Base-by-base conservation (phyloP, 2,797 vertebrate species). In the Phylloscopus collybita region DNA sequence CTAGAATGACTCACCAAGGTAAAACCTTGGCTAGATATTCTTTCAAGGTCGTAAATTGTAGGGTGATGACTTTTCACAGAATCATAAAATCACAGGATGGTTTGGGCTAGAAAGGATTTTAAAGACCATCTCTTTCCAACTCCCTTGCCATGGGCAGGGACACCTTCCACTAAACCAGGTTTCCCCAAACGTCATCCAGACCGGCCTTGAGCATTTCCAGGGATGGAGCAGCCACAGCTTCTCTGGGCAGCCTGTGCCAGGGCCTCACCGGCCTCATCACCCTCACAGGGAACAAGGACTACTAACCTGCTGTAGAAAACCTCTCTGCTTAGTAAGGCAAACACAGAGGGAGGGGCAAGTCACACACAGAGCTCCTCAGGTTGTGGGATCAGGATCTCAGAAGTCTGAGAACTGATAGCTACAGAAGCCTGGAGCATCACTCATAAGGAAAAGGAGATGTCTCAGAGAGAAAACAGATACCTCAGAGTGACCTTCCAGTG, bases 1-100 rank as follows among this genome's bases (percentile, higher is more conserved):
- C 96, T 88, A 72, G 91, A 91, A 80, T 96, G 96, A 96, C 94
- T 97, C 96, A 94, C 95, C 88, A 96, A 97, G 97, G 96, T 96
- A 98, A 96, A 96, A 92, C 81, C 87, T 93, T n/a, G 67, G 89
- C 96, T 97, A 91, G 88, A 90, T 96, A 88, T 84, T 97, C 92
- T 96, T 92, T 97, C 98, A 98, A 98, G 97, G 96, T 86, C 53
- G 17, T 60, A 67, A 93, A 82, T 56, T 51, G 21, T 66, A 42
- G 61, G 53, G 91, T 85, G 91, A 64, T 73, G 22, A 89, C 86
- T 38, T 92, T 93, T 91, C 79, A 78, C 7, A 61, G 60, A 44
- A 15, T 50, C 0, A 0, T 62, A 38, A 56, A 87, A 40, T 30
- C 42, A 30, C 36, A 40, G 60, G 34, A 22, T 32, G 25, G 13